phyloP scores from a whole-genome alignment of 2,888 invertebrate genomes.

The Melieria omissa region DNA sequence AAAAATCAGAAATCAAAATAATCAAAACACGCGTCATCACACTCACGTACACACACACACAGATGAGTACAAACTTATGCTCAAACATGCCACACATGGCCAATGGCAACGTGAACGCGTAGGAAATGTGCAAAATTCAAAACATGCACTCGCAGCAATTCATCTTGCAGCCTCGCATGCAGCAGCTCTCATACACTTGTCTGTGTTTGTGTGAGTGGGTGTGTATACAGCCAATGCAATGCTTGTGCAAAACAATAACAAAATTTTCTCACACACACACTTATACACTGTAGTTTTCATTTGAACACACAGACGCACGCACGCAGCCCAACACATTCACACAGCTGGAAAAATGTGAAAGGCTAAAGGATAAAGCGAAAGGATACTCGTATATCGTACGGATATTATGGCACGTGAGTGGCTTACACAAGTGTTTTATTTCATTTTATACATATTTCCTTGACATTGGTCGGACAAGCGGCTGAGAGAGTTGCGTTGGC shows the following conservation, averaged over 20 bases:
- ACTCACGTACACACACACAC: no score
- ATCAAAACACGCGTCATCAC: no score
- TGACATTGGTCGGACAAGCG: conserved; percentile 23
- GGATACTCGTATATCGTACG: conserved; percentile 39
- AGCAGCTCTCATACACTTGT: neutral
- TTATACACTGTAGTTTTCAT: no score
- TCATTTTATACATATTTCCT: neutral
- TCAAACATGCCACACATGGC: no score
- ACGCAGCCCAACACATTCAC: no score
- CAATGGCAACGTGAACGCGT: conserved; percentile 2
- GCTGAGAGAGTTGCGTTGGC: neutral
- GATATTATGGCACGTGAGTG: conserved; percentile 46
- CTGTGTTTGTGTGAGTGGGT: neutral
- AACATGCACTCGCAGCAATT: conserved; percentile 38
- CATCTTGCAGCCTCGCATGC: conserved; percentile 13
- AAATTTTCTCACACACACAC: no score
- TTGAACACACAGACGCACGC: no score
- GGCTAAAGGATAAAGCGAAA: conserved; percentile 9
- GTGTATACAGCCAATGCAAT: neutral
- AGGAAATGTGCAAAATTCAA: conserved; percentile 33
- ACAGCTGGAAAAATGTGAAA: neutral
- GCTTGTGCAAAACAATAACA: neutral
- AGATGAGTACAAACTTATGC: no score
- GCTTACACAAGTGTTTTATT: conserved; percentile 35
- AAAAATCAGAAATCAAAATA: no score